Conservation (phyloP, 2,888 invertebrate species). For the Agapetus fuscipes region DNA sequence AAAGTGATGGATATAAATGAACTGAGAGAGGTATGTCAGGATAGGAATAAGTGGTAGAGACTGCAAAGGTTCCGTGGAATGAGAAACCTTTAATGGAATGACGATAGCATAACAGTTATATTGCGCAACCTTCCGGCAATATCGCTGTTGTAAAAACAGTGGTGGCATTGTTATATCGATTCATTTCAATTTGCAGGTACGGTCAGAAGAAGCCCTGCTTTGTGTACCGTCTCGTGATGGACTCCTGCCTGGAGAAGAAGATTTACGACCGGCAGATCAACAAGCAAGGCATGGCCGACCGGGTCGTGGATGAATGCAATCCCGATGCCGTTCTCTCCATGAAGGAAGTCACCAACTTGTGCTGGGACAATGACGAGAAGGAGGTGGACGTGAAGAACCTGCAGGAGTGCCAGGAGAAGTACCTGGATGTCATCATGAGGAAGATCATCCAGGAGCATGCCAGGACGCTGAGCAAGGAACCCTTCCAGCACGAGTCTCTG, state of each 20-base stretch:
- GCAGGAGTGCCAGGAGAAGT: constrained; percentile 49
- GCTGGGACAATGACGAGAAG: constrained; percentile 79
- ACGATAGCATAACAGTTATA: no score
- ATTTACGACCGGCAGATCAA: constrained; percentile 98
- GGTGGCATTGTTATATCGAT: no score
- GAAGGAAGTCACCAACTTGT: constrained; percentile 81
- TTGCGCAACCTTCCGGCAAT: no score
- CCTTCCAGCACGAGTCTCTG: constrained; percentile 92
- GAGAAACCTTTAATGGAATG: no score
- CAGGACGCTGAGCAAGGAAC: constrained; percentile 63
- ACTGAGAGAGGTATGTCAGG: no score
- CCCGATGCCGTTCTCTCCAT: constrained; percentile 88
- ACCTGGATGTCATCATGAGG: constrained; percentile 74
- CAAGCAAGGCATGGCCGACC: constrained; percentile 96
- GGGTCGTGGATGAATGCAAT: constrained; percentile 97
- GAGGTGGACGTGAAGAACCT: constrained; percentile 21
- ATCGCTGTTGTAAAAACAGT: no score
- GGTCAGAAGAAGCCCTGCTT: constrained; percentile 92
- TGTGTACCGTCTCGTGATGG: constrained; percentile 94
- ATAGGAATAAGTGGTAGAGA: no score
- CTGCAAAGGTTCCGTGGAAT: no score
- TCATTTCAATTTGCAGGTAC: constrained; percentile 50
- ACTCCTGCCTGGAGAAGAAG: constrained; percentile 94
- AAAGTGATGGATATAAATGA: no score
- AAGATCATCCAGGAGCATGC: constrained; percentile 57